Conservation (phyloP, 2,888 invertebrate genomes). For the Chymomyza fuscimana region DNA sequence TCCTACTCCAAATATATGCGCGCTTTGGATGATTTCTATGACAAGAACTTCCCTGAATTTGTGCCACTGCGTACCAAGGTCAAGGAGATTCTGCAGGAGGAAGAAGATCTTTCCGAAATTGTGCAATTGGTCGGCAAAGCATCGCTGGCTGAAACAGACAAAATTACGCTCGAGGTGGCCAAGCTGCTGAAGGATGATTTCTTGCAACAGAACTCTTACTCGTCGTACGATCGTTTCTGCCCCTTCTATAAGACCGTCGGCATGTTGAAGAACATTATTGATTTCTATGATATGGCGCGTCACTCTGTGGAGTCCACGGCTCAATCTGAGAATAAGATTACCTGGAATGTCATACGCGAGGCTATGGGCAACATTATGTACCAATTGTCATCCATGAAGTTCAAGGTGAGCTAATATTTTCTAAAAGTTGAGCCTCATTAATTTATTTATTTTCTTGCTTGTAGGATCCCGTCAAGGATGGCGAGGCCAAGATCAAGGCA, state of each 20-base stretch:
- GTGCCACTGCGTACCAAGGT: constrained; percentile 97
- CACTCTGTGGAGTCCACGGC: constrained; percentile 99
- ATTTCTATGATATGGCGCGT: constrained; percentile 98
- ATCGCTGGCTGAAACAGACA: constrained; percentile 98
- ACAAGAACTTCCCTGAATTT: constrained; percentile 98
- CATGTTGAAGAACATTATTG: constrained; percentile 98
- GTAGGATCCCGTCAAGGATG: constrained; percentile 98
- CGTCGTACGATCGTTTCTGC: constrained; percentile 97
- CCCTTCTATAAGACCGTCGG: constrained; percentile 99
- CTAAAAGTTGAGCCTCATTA: not conserved
- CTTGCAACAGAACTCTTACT: constrained; percentile 99
- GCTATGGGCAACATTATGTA: constrained; percentile 97
- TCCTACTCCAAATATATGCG: constrained; percentile 99
- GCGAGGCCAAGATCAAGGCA: constrained; percentile 97
- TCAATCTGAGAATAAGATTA: constrained; percentile 99
- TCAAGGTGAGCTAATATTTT: constrained; percentile 86
- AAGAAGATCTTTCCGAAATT: constrained; percentile 99
- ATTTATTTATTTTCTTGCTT: no score
- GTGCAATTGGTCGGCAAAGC: constrained; percentile 99
- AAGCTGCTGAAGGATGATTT: constrained; percentile 99
- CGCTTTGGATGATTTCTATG: constrained; percentile 99
- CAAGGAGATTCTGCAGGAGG: constrained; percentile 97
- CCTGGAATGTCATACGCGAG: constrained; percentile 98
- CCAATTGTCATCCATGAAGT: constrained; percentile 99
- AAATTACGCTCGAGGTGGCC: constrained; percentile 99